Evolutionary conservation across 2,888 invertebrate species (phyloP), one percentile per base, ranked within the genome.

Genomic region (Cryptophagus acutangulus): DNA sequence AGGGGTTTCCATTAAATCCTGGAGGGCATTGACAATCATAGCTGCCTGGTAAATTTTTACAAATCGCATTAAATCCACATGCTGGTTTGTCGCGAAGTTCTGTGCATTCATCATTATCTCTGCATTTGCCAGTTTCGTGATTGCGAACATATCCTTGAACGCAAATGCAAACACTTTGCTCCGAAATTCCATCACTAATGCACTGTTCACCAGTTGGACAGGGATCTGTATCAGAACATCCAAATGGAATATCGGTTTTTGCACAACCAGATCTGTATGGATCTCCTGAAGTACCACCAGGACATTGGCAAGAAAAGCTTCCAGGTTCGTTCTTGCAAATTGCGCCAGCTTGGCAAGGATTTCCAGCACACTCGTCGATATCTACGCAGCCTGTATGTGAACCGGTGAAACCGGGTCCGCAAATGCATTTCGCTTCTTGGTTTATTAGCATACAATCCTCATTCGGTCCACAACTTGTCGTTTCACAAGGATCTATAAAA

Each of bases 11-110:
- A 60, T 86, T 87, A 63, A 86, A 91, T 18, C 89, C 90, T 17
- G 81, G 74, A 0, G 91, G 87, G 59, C 93, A 94, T 59, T 87
- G 87, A 57, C 93, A 94, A 69, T 91, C 91, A 62, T 92, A 94
- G 62, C 90, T 90, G 33, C 93, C 93, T 0, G 92, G 92, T 36
- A 92, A 71, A 70, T 94, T 94, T 65, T 89, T 91, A 61, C 93
- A 94, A 41, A 91, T 79, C 0, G 92, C 90, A 67, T 91, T 90
- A 15, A 87, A 70, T 1, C 92, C 93, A 67, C 93, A 93, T 12
- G 87, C 84, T 2, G 84, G 79, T 53, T 85, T 86, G 40, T 82
- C 84, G 38, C 79, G 71, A 17, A 80, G 73, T 55, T 84, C 82
- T 2, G 80, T 77, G 61, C 92, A 93, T 68, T 93, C 92, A 61